A percentile compares a stretch with the other conserved stretches of the same genome.
These are phyloP conservation scores for Margarornis squamiger DNA, from an alignment of 2,797 vertebrate species.

Conservation along the genomic window DNA sequence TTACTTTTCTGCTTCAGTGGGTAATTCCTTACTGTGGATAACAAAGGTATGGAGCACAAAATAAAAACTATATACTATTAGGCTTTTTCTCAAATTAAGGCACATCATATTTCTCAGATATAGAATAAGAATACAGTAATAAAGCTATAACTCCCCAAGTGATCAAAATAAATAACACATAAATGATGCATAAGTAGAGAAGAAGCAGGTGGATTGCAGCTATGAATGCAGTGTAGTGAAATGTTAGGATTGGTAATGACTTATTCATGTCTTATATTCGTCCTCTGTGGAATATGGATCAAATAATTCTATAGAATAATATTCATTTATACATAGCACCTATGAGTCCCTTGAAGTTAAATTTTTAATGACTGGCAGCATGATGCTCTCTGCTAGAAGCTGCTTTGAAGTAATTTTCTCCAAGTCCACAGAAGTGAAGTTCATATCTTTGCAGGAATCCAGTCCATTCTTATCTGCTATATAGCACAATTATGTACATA, in stretches of 20 bases:
- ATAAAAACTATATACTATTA: conserved; percentile 13
- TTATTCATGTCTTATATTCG: background rate
- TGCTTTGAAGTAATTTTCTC: background rate
- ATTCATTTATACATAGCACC: background rate
- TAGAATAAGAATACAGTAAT: conserved; percentile 43
- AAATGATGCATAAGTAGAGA: conserved; percentile 54
- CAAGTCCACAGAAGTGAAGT: background rate
- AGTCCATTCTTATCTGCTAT: background rate
- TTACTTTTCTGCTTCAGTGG: conserved; percentile 46
- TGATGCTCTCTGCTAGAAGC: background rate
- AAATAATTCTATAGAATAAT: conserved; percentile 22
- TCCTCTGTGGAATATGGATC: conserved; percentile 7
- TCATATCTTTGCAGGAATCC: background rate
- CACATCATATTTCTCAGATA: conserved; percentile 3
- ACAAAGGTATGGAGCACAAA: conserved; percentile 30
- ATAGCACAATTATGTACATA: background rate
- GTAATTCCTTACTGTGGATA: conserved; percentile 41
- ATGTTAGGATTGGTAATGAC: conserved; percentile 21
- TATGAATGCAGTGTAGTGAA: conserved; percentile 40
- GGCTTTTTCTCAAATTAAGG: conserved; percentile 56
- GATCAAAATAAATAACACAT: conserved; percentile 57
- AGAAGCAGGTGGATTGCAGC: conserved; percentile 12
- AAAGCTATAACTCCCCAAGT: conserved; percentile 23
- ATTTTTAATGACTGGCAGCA: background rate
- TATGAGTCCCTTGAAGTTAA: background rate